These are phyloP conservation scores for Tetranychus piercei DNA, from an alignment of 2,888 invertebrate species.

Conservation along the genomic window DNA sequence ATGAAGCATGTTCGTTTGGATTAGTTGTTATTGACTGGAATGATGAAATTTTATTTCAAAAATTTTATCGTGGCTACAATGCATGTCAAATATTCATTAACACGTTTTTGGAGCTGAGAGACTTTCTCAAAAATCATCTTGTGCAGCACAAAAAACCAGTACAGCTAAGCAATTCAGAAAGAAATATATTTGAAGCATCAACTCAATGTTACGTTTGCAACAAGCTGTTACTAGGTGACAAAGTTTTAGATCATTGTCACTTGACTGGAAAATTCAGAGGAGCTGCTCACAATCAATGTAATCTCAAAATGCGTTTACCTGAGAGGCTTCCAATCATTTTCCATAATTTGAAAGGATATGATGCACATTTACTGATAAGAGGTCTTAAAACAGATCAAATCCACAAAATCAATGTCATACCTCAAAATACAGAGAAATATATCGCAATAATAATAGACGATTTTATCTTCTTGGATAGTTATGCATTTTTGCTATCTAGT, in stretches of 20 bases:
- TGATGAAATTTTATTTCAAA: background rate
- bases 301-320: background rate
- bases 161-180: too few species aligned
- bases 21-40: background rate
- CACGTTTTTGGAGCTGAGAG: too few species aligned
- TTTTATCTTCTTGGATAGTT: too few species aligned
- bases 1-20: background rate
- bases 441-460: background rate
- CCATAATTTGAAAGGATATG: background rate
- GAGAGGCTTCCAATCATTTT: background rate
- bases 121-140: too few species aligned
- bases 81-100: too few species aligned
- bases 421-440: background rate
- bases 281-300: background rate
- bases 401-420: background rate
- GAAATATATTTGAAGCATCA: too few species aligned
- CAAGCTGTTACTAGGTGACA: background rate
- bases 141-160: too few species aligned
- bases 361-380: background rate
- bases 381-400: background rate
- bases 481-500: too few species aligned
- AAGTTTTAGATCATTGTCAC: slow-evolving; percentile 3
- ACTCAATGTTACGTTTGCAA: too few species aligned
- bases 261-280: background rate
- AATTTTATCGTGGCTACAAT: too few species aligned